phyloP scores from a whole-genome alignment of 2,797 vertebrate species.

The Rhyacichthys aspro region DNA sequence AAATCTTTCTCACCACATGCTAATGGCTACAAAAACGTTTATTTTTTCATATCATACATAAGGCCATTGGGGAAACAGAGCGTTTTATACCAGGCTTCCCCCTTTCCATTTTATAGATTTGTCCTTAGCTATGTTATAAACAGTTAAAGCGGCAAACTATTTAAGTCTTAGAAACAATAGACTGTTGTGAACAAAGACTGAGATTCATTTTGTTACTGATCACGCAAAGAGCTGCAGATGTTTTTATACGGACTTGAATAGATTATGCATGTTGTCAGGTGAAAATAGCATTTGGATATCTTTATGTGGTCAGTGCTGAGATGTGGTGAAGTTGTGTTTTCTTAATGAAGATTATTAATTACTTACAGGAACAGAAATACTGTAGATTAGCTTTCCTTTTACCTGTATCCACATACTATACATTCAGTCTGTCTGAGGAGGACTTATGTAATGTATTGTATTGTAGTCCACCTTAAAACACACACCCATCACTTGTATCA shows the following conservation, averaged over 20 bases:
- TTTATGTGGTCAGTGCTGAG: too few relatives aligned
- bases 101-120: neutral
- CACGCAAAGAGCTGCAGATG: slow-evolving; percentile 17
- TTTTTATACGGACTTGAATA: slow-evolving; percentile 28
- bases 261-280: slow-evolving; percentile 24
- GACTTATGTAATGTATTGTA: too few relatives aligned
- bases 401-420: too few relatives aligned
- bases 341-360: too few relatives aligned
- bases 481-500: slow-evolving; percentile 25
- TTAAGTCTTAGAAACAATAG: neutral
- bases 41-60: too few relatives aligned
- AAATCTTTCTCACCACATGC: slow-evolving; percentile 10
- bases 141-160: neutral
- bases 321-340: too few relatives aligned
- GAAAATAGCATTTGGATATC: neutral
- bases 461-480: neutral
- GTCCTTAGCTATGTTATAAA: neutral
- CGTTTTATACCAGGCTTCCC: neutral
- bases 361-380: too few relatives aligned
- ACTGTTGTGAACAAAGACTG: neutral
- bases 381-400: too few relatives aligned
- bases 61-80: too few relatives aligned
- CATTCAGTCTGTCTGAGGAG: too few relatives aligned
- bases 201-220: neutral
- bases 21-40: neutral